Conservation (phyloP, 2,797 vertebrate genomes). For the Falco berigora region DNA sequence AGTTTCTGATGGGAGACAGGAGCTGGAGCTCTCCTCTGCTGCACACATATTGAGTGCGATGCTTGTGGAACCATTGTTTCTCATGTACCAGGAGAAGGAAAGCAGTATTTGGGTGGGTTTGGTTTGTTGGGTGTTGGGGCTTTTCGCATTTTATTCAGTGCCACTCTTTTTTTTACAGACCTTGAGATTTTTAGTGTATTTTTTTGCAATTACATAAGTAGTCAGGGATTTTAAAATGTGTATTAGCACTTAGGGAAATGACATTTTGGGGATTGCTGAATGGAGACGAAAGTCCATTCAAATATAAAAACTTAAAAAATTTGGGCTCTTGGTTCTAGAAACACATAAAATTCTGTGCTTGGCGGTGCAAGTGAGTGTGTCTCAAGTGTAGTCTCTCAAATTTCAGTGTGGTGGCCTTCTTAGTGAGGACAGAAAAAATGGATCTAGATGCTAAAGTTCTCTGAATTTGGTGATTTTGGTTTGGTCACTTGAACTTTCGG, state of each 20-base stretch:
- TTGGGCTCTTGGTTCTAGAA: background rate
- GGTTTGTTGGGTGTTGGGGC: background rate
- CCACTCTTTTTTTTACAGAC: background rate
- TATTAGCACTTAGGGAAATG: background rate
- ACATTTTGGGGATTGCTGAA: background rate
- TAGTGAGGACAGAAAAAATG: background rate
- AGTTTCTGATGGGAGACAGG: background rate
- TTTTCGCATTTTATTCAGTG: background rate
- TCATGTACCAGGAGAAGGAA: background rate
- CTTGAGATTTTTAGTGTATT: background rate
- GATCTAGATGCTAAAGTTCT: background rate
- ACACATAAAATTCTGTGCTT: background rate
- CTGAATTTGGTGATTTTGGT: background rate
- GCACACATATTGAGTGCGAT: background rate
- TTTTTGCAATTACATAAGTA: background rate
- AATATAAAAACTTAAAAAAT: background rate
- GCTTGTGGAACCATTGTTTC: background rate
- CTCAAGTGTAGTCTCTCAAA: background rate
- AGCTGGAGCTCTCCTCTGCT: background rate
- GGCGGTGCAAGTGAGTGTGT: background rate
- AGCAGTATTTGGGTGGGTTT: background rate
- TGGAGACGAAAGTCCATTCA: background rate
- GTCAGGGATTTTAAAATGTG: background rate
- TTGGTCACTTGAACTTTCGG: background rate
- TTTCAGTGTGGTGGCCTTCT: background rate